phyloP scores from a whole-genome alignment of 2,797 vertebrate species.

The Austrolebias charrua region DNA sequence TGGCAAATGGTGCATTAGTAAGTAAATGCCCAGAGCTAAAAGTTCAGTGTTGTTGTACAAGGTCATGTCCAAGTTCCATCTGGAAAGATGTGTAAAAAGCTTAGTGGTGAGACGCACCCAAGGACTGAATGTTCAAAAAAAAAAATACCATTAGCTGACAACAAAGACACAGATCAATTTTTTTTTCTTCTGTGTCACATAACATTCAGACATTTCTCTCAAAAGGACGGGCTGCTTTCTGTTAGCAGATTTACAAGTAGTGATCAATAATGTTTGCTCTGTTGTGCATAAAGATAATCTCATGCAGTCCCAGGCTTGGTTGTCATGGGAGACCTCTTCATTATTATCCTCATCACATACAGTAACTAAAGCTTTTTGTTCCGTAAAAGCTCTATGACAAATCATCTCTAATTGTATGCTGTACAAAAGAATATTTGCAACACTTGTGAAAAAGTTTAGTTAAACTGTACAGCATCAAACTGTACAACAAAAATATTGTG shows the following conservation, averaged over 20 bases:
- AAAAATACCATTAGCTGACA: too few relatives aligned
- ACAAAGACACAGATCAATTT: background rate
- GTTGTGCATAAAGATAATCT: background rate
- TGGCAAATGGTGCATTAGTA: conserved; percentile 17
- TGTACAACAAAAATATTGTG: too few relatives aligned
- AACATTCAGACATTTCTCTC: too few relatives aligned
- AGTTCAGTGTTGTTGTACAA: conserved; percentile 8
- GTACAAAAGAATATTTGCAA: background rate
- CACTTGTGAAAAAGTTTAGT: background rate
- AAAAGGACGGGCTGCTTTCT: background rate
- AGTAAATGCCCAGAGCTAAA: background rate
- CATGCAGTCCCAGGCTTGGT: background rate
- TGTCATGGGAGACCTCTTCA: background rate
- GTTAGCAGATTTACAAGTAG: background rate
- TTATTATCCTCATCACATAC: background rate
- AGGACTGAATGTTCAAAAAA: background rate
- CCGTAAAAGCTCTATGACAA: background rate
- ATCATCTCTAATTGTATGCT: background rate
- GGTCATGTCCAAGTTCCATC: background rate
- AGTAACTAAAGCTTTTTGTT: background rate
- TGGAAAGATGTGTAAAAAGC: background rate
- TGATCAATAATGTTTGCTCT: background rate
- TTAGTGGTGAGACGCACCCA: background rate
- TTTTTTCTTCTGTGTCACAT: too few relatives aligned
- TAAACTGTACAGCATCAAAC: too few relatives aligned